These are phyloP conservation scores for Polyergus mexicanus DNA, from an alignment of 1,140 invertebrate species.

Conservation along the genomic window DNA sequence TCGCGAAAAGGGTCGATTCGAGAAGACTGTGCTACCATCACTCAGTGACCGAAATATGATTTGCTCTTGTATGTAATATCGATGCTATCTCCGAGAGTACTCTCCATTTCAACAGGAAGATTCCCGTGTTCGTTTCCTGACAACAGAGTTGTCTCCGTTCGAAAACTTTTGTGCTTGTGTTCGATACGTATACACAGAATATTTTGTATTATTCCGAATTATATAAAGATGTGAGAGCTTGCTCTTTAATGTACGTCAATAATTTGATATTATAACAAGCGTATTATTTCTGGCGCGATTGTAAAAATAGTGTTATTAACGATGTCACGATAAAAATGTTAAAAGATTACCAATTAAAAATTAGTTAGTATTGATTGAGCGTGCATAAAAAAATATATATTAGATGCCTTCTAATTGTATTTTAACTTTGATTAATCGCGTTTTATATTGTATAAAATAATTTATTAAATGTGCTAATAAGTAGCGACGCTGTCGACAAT, in stretches of 20 bases:
- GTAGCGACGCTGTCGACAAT: background rate
- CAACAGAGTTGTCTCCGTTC: background rate
- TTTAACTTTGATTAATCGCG: background rate
- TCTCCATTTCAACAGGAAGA: background rate
- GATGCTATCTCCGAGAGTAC: constrained; percentile 9
- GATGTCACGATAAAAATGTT: background rate
- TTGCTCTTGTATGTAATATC: constrained; percentile 27
- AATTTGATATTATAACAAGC: constrained; percentile 1
- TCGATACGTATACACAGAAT: background rate
- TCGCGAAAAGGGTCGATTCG: background rate
- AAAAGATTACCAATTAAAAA: background rate
- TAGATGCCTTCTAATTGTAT: background rate
- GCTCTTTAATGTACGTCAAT: background rate
- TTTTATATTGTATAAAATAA: constrained; percentile 6
- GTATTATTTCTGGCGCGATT: background rate
- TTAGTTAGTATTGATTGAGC: background rate
- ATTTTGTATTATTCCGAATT: background rate
- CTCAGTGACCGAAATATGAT: constrained; percentile 4
- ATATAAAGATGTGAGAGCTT: background rate
- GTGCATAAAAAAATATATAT: background rate
- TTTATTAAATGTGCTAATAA: background rate
- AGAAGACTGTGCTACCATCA: background rate
- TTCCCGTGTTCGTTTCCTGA: background rate
- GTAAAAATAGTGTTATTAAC: background rate
- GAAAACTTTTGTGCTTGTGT: background rate